A percentile compares a stretch with the other conserved stretches of the same genome.
Evolutionary conservation across 2,888 invertebrate genomes (phyloP).

Genomic region (Dasypolia templi): DNA sequence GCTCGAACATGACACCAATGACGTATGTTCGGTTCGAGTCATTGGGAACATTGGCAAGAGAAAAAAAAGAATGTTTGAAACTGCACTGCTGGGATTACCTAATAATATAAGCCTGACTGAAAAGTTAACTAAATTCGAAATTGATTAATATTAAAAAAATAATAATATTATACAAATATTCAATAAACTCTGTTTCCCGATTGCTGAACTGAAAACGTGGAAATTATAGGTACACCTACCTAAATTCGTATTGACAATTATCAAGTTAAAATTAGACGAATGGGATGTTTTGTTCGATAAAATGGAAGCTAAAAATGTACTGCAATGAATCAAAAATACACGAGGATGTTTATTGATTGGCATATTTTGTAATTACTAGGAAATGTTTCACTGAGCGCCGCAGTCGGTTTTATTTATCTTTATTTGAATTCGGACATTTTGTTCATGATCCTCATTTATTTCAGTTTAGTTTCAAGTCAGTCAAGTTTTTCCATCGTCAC

Average conservation of each 20-base stretch:
- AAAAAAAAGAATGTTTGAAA: not conserved
- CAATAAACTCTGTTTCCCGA: not conserved
- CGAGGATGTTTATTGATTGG: not conserved
- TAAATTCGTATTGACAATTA: not conserved
- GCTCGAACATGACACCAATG: not conserved
- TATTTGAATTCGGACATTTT: not conserved
- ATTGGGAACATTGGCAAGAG: not conserved
- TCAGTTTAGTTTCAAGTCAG: too few species aligned
- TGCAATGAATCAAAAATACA: not conserved
- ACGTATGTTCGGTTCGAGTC: too few species aligned
- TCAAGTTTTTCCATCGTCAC: not conserved
- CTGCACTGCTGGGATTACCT: too few species aligned
- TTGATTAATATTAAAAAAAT: too few species aligned
- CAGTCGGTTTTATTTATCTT: not conserved
- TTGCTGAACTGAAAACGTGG: constrained; percentile 8
- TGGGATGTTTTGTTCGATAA: too few species aligned
- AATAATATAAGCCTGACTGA: too few species aligned
- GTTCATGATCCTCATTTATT: not conserved
- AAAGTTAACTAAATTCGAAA: not conserved
- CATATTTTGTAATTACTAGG: not conserved
- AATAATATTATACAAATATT: not conserved
- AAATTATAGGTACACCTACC: not conserved
- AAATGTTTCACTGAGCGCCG: not conserved
- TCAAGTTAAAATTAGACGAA: constrained; percentile 12
- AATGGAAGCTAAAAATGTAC: not conserved